These are phyloP conservation scores for Eurypyga helias DNA, from an alignment of 2,113 vertebrate species.

Conservation along the genomic window DNA sequence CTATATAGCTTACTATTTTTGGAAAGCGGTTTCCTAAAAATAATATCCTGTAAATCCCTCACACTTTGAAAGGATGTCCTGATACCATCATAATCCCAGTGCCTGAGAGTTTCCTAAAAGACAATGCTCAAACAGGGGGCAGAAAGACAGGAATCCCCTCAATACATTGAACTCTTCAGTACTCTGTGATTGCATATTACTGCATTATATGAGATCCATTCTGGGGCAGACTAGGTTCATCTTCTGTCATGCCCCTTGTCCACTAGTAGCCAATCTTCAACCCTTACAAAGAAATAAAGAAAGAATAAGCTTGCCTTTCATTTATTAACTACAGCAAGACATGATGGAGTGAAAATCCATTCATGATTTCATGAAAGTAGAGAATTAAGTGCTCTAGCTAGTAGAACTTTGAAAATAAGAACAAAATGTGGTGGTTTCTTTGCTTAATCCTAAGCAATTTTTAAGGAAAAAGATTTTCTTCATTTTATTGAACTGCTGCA, in stretches of 20 bases:
- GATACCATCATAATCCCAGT: neutral
- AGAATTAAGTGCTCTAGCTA: neutral
- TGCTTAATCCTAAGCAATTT: neutral
- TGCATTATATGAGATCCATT: accelerated
- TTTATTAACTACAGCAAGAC: neutral
- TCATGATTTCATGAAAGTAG: neutral
- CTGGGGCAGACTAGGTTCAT: neutral
- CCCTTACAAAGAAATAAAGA: neutral
- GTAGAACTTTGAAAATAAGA: neutral
- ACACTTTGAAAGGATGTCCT: neutral
- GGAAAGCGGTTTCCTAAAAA: neutral
- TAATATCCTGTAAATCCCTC: neutral
- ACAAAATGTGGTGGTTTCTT: neutral
- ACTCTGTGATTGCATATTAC: too few species aligned
- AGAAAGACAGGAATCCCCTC: accelerated
- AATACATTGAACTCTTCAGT: accelerated
- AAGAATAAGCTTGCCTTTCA: neutral
- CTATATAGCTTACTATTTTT: neutral
- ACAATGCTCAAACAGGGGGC: neutral
- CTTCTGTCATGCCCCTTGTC: neutral
- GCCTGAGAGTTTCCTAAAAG: neutral
- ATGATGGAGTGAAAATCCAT: neutral
- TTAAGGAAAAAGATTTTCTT: neutral
- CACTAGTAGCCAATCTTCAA: neutral
- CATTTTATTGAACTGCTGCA: accelerated